Base-by-base conservation (phyloP, 2,113 vertebrate species). In the Ornithorhynchus anatinus region DNA sequence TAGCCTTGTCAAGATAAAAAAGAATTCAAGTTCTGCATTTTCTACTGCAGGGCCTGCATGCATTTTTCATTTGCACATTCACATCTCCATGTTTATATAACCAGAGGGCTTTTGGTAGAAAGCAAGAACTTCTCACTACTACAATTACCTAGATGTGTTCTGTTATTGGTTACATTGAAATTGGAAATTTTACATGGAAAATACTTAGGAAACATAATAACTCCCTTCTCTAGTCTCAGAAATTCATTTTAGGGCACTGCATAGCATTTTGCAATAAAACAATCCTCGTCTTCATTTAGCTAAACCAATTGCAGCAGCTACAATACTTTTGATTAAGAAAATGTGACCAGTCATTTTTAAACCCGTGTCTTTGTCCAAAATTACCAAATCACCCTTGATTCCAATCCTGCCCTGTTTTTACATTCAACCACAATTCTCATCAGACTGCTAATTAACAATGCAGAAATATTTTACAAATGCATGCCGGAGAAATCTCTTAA, bases 81-180 rank as follows among this genome's bases (percentile, higher is more conserved):
- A 8, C 16, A 8, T 56, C 50, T 54, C 38, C 10, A 59, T 39
- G 36, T 25, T 32, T 19, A 1, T 16, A 43, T 32, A 4, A 22
- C 15, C 36, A 37, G 17, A 35, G 27, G 0, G 43, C 51, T 23
- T 42, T 72, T 31, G 33, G 10, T 3, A 1, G 12, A 43, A 8
- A 39, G 7, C 17, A 76, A 37, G 10, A 75, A 22, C 14, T 45
- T 20, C 8, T 13, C 33, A 56, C 38, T 50, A 42, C 62, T 36
- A 3, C 23, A 66, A 47, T 62, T 23, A 7, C 17, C 22, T 39
- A 27, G 14, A 0, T 23, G 60, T 52, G 59, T 75, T 29, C 32
- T 76, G 16, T n/a, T 50, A 56, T 73, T 56, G 31, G 8, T 54
- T 42, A 5, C 9, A 44, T 27, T 39, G 31, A 65, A 69, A 80